These are phyloP conservation scores for Drosophila mauritiana DNA, from an alignment of 1,140 invertebrate species.

Conservation along the genomic window DNA sequence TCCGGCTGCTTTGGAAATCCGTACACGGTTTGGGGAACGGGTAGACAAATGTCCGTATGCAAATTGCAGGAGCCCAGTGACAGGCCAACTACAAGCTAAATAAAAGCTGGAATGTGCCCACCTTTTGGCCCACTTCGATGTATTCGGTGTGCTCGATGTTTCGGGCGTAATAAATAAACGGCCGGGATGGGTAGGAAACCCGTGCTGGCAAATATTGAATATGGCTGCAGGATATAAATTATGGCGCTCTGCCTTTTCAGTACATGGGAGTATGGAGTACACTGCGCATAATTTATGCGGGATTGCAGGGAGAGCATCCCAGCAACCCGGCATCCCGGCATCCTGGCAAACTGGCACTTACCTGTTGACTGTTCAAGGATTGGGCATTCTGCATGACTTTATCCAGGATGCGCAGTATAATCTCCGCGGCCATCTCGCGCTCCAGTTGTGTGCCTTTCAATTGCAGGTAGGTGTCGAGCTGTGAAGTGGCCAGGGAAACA, in stretches of 20 bases:
- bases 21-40: slow-evolving; percentile 25
- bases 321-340: not conserved
- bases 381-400: slow-evolving; percentile 84
- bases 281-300: slow-evolving; percentile 66
- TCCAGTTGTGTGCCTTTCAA: slow-evolving; percentile 84
- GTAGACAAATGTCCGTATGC: slow-evolving; percentile 75
- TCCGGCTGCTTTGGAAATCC: slow-evolving; percentile 55
- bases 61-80: slow-evolving; percentile 62
- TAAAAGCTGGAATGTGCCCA: slow-evolving; percentile 63
- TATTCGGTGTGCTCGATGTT: not conserved
- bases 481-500: slow-evolving; percentile 65
- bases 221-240: slow-evolving; percentile 79
- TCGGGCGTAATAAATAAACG: slow-evolving; percentile 67
- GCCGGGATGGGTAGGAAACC: slow-evolving; percentile 33
- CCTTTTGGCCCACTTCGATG: slow-evolving; percentile 16
- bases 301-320: slow-evolving; percentile 40
- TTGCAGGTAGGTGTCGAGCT: slow-evolving; percentile 84
- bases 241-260: slow-evolving; percentile 36
- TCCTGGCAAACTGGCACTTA: slow-evolving; percentile 37
- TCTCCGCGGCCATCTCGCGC: slow-evolving; percentile 84
- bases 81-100: slow-evolving; percentile 67
- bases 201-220: slow-evolving; percentile 78
- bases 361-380: slow-evolving; percentile 84
- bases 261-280: slow-evolving; percentile 8
- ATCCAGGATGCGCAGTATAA: slow-evolving; percentile 83